Evolutionary conservation across 2,113 vertebrate genomes (phyloP), one percentile per base, ranked within the genome.

Genomic region (Salvelinus sp.): DNA sequence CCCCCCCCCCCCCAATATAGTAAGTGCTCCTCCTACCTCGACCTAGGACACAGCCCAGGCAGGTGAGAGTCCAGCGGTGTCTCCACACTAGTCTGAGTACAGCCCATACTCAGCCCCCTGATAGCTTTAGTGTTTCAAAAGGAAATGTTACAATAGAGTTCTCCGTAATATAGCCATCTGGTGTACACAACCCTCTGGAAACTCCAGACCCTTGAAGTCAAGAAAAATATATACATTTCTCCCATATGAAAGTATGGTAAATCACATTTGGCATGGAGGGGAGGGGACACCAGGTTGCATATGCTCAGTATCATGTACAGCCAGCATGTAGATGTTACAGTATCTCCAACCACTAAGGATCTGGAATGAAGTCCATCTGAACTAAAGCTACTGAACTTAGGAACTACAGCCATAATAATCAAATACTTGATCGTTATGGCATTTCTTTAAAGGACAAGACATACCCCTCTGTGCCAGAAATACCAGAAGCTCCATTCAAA

Each of bases 1-100:
- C 38, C 2, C 38, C 38, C 38, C 38, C 33, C 2, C 38, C 38
- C 38, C 86, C 83, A 85, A 89, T 89, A 88, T 91, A 93, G 89
- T 18, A 71, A 73, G 74, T 73, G 65, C 67, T 72, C 68, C 60
- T 23, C 9, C 74, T 63, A 10, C 38, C 27, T 7, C 27, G 12
- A 14, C 33, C n/a, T 18, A 64, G 68, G 58, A 48, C 44, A 66
- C 62, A 48, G 14, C 75, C 66, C 28, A 33, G 66, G 18, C 66
- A 38, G 14, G 20, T 44, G 9, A 27, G 14, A 66, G 22, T 66
- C 23, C 64, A 66, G 64, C 1, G 12, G n/a, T 20, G 22, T 20
- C 22, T 7, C 4, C 33, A 9, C 1, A 44, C 68, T 23, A 14
- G 20, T 33, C 66, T 28, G 25, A 66, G n/a, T n/a, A 62, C 58